Percentiles rank a stretch among this genome's conserved stretches.
phyloP scores from a whole-genome alignment of 2,113 vertebrate species.

The Neofelis nebulosa region DNA sequence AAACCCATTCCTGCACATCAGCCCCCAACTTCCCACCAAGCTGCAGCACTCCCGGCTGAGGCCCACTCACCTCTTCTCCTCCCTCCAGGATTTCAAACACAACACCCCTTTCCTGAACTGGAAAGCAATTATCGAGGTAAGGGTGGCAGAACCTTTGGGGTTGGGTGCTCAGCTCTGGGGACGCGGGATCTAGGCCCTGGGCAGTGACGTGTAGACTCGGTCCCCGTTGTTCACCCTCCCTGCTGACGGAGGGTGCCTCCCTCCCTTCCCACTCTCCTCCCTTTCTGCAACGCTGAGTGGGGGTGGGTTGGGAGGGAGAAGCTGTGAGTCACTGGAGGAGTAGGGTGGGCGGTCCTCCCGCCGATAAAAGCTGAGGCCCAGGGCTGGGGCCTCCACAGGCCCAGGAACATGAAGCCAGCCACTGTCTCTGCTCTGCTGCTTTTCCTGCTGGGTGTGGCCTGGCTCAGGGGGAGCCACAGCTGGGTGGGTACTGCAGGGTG shows the following conservation, averaged over 20 bases:
- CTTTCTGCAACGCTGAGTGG: background rate
- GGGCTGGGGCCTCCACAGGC: background rate
- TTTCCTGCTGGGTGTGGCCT: conserved; percentile 9
- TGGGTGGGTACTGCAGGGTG: background rate
- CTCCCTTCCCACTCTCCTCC: background rate
- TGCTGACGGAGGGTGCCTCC: background rate
- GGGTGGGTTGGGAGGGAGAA: background rate
- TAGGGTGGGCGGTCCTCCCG: background rate
- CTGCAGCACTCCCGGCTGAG: background rate
- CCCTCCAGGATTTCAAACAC: conserved; percentile 73
- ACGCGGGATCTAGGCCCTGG: background rate
- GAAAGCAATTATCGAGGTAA: conserved; percentile 74
- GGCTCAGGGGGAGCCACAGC: background rate
- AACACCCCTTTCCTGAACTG: conserved; percentile 78
- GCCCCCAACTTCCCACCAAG: background rate
- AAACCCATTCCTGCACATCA: background rate
- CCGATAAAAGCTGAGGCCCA: background rate
- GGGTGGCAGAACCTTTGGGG: background rate
- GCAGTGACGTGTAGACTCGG: background rate
- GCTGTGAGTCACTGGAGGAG: background rate
- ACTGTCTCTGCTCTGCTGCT: background rate
- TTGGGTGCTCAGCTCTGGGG: background rate
- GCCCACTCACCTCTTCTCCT: background rate
- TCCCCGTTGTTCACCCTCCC: background rate
- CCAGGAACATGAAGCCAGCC: background rate